phyloP scores from a whole-genome alignment of 2,113 vertebrate genomes.

The Cochlearius cochlearius region DNA sequence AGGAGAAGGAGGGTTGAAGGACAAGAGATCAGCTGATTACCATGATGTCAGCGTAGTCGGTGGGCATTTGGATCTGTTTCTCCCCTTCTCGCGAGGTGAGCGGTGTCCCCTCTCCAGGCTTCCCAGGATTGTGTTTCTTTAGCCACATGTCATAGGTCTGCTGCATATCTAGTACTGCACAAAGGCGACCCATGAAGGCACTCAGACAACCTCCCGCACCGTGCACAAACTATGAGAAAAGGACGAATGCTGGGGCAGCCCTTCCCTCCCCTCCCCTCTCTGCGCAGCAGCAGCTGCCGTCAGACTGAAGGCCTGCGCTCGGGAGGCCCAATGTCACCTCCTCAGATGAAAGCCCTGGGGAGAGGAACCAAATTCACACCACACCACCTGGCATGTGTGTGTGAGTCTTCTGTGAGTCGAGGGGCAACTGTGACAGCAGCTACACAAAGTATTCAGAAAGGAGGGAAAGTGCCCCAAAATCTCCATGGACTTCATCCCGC shows the following conservation, averaged over 20 bases:
- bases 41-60: slow-evolving; percentile 88
- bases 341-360: background rate
- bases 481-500: background rate
- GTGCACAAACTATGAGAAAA: background rate
- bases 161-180: slow-evolving; percentile 88
- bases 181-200: background rate
- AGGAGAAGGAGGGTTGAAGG: background rate
- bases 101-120: slow-evolving; percentile 74
- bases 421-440: background rate
- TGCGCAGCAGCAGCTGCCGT: background rate
- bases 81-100: slow-evolving; percentile 77
- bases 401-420: background rate
- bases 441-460: background rate
- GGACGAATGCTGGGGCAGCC: background rate
- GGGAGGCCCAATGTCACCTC: background rate
- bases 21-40: slow-evolving; percentile 63
- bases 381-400: background rate
- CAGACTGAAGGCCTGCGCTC: background rate
- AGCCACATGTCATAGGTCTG: slow-evolving; percentile 93
- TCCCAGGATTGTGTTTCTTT: slow-evolving; percentile 77
- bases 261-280: background rate
- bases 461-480: background rate
- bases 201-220: background rate
- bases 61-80: slow-evolving; percentile 93
- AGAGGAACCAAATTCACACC: background rate